These are phyloP conservation scores for Machimus atricapillus DNA, from an alignment of 2,888 invertebrate species.

Conservation along the genomic window DNA sequence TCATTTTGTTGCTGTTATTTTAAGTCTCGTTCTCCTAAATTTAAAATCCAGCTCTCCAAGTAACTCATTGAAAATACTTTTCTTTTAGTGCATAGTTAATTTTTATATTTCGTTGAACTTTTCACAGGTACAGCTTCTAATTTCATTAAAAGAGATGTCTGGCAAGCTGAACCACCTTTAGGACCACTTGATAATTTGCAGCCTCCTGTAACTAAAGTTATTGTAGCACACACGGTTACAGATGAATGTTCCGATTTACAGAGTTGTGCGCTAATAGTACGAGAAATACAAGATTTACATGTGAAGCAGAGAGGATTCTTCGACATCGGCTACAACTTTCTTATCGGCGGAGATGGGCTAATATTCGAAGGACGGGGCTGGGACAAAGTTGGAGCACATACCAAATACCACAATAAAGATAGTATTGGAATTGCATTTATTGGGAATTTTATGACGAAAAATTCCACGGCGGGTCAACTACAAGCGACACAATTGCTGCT, in stretches of 20 bases:
- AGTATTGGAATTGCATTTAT: conserved; percentile 58
- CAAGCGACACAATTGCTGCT: conserved; percentile 68
- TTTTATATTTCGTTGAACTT: not conserved
- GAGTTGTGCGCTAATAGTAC: conserved; percentile 53
- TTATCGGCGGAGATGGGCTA: conserved; percentile 52
- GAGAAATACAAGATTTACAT: conserved; percentile 56
- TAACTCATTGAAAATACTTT: no score
- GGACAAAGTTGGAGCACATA: conserved; percentile 56
- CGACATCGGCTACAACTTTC: conserved; percentile 58
- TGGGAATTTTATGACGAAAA: conserved; percentile 49
- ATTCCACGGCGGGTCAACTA: conserved; percentile 64
- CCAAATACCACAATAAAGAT: conserved; percentile 55
- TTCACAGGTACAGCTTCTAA: not conserved
- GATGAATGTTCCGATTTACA: not conserved
- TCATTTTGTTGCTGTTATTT: no score
- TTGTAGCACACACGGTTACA: not conserved
- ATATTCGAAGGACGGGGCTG: conserved; percentile 55
- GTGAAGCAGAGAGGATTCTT: conserved; percentile 55
- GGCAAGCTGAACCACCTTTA: not conserved
- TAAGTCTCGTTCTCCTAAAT: no score
- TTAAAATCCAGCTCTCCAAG: no score
- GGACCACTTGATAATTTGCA: not conserved
- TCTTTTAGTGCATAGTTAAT: no score
- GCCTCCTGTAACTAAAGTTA: not conserved
- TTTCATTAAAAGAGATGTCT: not conserved